These are phyloP conservation scores for Tetragonula carbonaria DNA, from an alignment of 2,888 invertebrate genomes.

Conservation along the genomic window DNA sequence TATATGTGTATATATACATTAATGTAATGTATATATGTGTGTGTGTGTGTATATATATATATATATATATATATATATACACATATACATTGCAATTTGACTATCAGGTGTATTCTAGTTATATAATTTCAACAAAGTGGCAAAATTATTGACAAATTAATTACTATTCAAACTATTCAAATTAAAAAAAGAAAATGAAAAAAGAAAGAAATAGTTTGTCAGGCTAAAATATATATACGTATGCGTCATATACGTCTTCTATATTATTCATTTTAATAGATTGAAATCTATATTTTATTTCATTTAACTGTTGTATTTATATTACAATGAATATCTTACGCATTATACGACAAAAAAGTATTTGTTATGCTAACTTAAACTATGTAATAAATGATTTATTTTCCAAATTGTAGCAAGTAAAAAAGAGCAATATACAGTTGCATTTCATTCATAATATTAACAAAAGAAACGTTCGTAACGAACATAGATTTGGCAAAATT, in stretches of 20 bases:
- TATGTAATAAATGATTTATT: constrained; percentile 22
- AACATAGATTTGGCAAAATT: constrained; percentile 33
- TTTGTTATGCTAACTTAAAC: constrained; percentile 22
- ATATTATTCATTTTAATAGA: constrained; percentile 42
- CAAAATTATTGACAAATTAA: constrained; percentile 52
- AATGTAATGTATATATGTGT: too few relatives aligned
- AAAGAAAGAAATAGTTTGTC: constrained; percentile 28
- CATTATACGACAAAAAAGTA: constrained; percentile 22
- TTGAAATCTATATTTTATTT: constrained; percentile 30
- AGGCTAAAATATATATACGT: constrained; percentile 33
- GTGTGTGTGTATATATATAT: constrained; percentile 50
- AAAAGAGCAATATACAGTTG: constrained; percentile 5
- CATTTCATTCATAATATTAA: constrained; percentile 37
- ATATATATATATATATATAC: constrained; percentile 64
- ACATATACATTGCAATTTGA: constrained; percentile 70
- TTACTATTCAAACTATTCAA: constrained; percentile 36
- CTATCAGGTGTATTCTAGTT: constrained; percentile 65
- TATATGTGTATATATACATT: constrained; percentile 26
- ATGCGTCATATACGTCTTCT: constrained; percentile 30
- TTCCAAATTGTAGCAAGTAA: constrained; percentile 25
- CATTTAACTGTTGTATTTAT: constrained; percentile 40
- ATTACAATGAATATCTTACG: constrained; percentile 29
- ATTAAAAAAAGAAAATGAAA: constrained; percentile 19
- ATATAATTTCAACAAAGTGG: constrained; percentile 57
- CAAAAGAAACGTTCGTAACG: constrained; percentile 28